Evolutionary conservation across 2,113 vertebrate genomes (phyloP), one percentile per base, ranked within the genome.

Genomic region (Cyprinus carpio): DNA sequence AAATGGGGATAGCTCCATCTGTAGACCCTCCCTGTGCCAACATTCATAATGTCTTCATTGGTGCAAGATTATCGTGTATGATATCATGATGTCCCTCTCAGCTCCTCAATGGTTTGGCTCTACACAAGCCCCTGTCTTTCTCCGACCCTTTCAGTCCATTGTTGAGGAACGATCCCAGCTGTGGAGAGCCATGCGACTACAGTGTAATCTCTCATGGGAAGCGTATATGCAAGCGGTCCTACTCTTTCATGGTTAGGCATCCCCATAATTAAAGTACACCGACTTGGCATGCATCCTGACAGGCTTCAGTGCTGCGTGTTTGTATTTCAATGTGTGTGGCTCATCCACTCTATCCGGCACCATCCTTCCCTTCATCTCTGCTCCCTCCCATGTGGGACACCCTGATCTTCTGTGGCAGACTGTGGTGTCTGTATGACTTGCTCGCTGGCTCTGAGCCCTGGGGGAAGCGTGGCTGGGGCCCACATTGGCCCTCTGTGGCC

Each of bases 181-280:
- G 75, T 84, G 86, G 84, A 90, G 82, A 91, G 74, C 84, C 84
- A 84, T 80, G 80, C 56, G 43, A 75, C 84, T 75, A 16, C 72
- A 82, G 83, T 78, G 83, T 82, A 87, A 87, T 87, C 71, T 69
- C 76, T 65, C 75, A 51, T 71, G 60, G 40, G 79, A 10, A 27
- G 51, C 71, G 58, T 60, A 60, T 56, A 84, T 86, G 79, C 31
- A 40, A 51, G 62, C n/a, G 11, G 29, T 78, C 71, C 40, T n/a
- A 56, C 25, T 25, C 37, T 85, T 83, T 83, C 76, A 67, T 75
- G 71, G 37, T 37, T 6, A 75, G 80, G 89, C 85, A 87, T 87
- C 88, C 84, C 75, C 76, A 88, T 93, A 92, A 93, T 92, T 93
- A 91, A 93, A 92, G 86, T 86, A 87, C 92, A 92, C 89, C 86